Base-by-base conservation (phyloP, 1,140 invertebrate genomes). In the Oryzaephilus surinamensis region DNA sequence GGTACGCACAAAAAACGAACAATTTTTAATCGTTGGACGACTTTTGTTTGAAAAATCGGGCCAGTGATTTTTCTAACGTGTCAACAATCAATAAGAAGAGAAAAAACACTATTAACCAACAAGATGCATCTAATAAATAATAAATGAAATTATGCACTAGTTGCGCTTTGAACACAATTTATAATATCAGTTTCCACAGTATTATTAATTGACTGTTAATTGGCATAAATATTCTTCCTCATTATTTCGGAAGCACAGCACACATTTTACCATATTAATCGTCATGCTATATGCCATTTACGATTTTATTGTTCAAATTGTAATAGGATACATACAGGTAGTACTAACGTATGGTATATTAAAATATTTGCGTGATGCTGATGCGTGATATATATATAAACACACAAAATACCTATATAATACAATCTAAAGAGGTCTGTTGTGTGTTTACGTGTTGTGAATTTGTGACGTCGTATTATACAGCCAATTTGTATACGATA, bases 1-100 rank as follows among this genome's bases (percentile, higher is more conserved):
- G 87, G 91, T 95, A 67, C n/a, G n/a, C 8, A 20, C 19, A 5
- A 20, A 4, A 20, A 4, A 20, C 19, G 8, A 4, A 20, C 19
- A 20, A 20, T 5, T 5, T 20, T 20, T 8, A 20, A 20, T 20
- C 19, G n/a, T n/a, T n/a, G n/a, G n/a, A n/a, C n/a, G n/a, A n/a
- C n/a, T n/a, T n/a, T n/a, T n/a, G n/a, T n/a, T n/a, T n/a, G n/a
- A n/a, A n/a, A n/a, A n/a, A n/a, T n/a, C n/a, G n/a, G n/a, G n/a
- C n/a, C n/a, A n/a, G n/a, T n/a, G n/a, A n/a, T n/a, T n/a, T n/a
- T n/a, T n/a, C n/a, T n/a, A n/a, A n/a, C n/a, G n/a, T n/a, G n/a
- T n/a, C n/a, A n/a, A n/a, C n/a, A n/a, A n/a, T n/a, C n/a, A n/a
- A n/a, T n/a, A n/a, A n/a, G n/a, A n/a, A n/a, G n/a, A n/a, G 4